Percentiles rank a stretch among this genome's conserved stretches.
Evolutionary conservation across 1,140 invertebrate genomes (phyloP).

Genomic region (Temnothorax longispinosus): DNA sequence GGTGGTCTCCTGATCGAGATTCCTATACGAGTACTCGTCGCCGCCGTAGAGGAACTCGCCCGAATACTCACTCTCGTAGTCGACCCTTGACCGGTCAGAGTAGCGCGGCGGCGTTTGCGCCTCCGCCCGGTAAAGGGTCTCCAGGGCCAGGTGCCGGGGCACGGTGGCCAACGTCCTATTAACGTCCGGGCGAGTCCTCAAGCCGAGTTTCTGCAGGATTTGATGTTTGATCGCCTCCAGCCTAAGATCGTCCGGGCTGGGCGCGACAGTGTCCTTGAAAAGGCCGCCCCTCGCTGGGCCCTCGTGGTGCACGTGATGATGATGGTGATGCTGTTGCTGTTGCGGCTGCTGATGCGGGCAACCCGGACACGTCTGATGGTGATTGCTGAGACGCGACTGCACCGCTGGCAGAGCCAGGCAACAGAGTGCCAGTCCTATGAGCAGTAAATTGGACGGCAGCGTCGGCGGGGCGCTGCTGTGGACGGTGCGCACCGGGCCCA

Average conservation of each 20-base stretch:
- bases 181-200: constrained; percentile 90
- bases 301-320: constrained; percentile 67
- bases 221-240: constrained; percentile 92
- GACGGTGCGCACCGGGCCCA: constrained; percentile 35
- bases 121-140: constrained; percentile 89
- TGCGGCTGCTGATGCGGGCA: constrained; percentile 82
- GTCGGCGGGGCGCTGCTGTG: constrained; percentile 39
- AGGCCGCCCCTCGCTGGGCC: constrained; percentile 49
- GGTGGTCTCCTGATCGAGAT: constrained; percentile 75
- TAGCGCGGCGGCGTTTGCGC: constrained; percentile 78
- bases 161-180: constrained; percentile 87
- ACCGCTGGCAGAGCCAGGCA: constrained; percentile 70
- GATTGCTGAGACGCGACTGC: constrained; percentile 73
- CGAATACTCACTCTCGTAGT: constrained; percentile 72
- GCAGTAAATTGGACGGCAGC: constrained; percentile 70
- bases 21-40: constrained; percentile 81
- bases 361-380: constrained; percentile 83
- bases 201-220: constrained; percentile 91
- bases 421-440: constrained; percentile 76
- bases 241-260: constrained; percentile 87
- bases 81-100: constrained; percentile 61
- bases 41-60: constrained; percentile 77
- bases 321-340: constrained; percentile 76
- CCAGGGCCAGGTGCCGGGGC: constrained; percentile 89
- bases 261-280: constrained; percentile 69